phyloP scores from a whole-genome alignment of 2,113 vertebrate genomes.

The Pheucticus melanocephalus region DNA sequence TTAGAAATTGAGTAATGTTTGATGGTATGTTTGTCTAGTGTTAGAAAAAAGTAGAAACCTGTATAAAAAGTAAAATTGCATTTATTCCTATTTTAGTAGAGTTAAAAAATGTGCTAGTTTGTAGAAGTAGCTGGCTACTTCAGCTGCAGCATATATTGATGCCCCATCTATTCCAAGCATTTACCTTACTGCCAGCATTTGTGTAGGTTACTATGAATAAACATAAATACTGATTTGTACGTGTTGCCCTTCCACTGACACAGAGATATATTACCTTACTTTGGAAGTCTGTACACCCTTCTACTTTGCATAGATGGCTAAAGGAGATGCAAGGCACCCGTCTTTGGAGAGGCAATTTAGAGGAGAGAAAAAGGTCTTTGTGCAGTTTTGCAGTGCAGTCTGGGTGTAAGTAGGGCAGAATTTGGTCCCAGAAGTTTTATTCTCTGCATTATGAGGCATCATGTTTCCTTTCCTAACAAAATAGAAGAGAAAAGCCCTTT shows the following conservation, averaged over 20 bases:
- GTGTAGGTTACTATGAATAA: slow-evolving; percentile 64
- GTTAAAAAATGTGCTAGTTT: background rate
- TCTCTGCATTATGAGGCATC: background rate
- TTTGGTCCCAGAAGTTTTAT: background rate
- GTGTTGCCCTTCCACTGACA: slow-evolving; percentile 62
- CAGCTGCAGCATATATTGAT: background rate
- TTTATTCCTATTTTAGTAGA: background rate
- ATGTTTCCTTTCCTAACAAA: background rate
- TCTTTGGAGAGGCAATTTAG: slow-evolving; percentile 44
- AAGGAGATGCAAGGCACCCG: slow-evolving; percentile 47
- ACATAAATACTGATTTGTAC: slow-evolving; percentile 60
- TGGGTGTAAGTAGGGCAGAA: background rate
- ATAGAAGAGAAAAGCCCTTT: background rate
- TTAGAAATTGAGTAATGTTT: background rate
- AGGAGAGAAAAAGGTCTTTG: slow-evolving; percentile 58
- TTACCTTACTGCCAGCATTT: slow-evolving; percentile 51
- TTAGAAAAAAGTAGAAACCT: background rate
- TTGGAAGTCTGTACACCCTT: slow-evolving; percentile 56
- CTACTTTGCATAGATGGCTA: slow-evolving; percentile 63
- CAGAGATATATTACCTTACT: slow-evolving; percentile 61
- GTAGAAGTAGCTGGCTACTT: background rate
- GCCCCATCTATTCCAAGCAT: background rate
- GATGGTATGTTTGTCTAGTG: background rate
- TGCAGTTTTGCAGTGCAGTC: background rate
- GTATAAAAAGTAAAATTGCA: background rate